A percentile compares a stretch with the other conserved stretches of the same genome.
Conservation (phyloP, 2,797 vertebrate species). For the Nyctibius grandis region DNA sequence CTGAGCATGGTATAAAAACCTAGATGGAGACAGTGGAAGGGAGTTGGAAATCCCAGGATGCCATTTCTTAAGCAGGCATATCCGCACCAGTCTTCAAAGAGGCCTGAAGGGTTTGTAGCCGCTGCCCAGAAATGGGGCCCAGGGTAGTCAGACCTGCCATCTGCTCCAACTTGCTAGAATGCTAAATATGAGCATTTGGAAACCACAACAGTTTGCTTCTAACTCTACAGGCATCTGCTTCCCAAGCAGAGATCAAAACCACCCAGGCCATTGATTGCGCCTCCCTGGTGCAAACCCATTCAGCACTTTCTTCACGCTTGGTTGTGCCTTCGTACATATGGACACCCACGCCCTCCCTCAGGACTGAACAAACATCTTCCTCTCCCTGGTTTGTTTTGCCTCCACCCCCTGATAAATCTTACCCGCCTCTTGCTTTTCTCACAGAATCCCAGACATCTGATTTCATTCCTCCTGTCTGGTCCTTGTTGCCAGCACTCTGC, state of each 20-base stretch:
- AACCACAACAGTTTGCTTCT: slow-evolving; percentile 20
- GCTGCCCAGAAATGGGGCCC: background rate
- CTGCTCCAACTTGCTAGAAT: background rate
- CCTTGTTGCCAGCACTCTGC: background rate
- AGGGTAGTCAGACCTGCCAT: background rate
- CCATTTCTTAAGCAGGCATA: slow-evolving; percentile 34
- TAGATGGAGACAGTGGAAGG: background rate
- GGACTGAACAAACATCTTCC: background rate
- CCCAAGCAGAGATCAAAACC: background rate
- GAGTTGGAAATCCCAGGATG: background rate
- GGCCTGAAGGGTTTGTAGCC: background rate
- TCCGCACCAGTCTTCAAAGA: background rate
- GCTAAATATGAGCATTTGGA: slow-evolving; percentile 12
- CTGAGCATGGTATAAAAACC: background rate
- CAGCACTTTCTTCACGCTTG: fast-evolving
- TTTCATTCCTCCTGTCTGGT: background rate
- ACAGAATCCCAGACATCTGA: background rate
- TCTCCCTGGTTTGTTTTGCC: background rate
- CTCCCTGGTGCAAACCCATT: background rate
- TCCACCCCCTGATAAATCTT: background rate
- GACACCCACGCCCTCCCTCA: background rate
- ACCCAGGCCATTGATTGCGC: fast-evolving
- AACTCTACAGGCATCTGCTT: background rate
- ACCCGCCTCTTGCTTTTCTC: background rate
- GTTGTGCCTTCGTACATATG: background rate